Evolutionary conservation across 2,797 vertebrate species (phyloP).

Genomic region (Ispidina picta): DNA sequence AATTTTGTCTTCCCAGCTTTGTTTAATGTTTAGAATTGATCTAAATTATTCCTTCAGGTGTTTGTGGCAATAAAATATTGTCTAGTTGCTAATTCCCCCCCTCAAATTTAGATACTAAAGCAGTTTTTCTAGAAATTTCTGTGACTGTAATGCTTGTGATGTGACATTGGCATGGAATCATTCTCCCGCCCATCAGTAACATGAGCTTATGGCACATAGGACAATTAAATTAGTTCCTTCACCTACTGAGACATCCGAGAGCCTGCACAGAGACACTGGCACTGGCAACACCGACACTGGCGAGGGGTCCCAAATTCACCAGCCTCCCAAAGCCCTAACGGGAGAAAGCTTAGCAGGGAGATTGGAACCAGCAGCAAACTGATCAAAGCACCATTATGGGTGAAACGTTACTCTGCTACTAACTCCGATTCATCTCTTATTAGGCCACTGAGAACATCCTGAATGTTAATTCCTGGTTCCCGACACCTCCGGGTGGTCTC

Average conservation of each 20-base stretch:
- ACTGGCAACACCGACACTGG: background rate
- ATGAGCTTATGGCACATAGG: rapidly evolving
- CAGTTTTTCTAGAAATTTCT: background rate
- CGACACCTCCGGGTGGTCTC: rapidly evolving
- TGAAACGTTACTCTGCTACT: background rate
- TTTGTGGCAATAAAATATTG: background rate
- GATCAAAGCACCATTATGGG: too few species aligned
- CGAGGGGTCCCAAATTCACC: background rate
- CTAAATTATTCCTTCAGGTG: background rate
- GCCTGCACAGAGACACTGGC: background rate
- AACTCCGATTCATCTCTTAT: background rate
- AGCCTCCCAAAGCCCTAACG: background rate
- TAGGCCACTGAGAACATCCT: background rate
- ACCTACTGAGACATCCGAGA: background rate
- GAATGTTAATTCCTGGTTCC: too few species aligned
- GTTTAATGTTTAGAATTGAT: background rate
- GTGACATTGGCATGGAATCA: rapidly evolving
- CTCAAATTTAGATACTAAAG: background rate
- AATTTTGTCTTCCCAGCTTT: background rate
- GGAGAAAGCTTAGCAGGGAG: background rate
- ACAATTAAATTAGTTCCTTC: background rate
- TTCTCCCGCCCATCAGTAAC: background rate
- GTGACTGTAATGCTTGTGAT: background rate
- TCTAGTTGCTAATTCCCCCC: background rate
- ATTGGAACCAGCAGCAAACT: background rate